Base-by-base conservation (phyloP, 2,113 vertebrate genomes). In the Rhadina sibilatrix region DNA sequence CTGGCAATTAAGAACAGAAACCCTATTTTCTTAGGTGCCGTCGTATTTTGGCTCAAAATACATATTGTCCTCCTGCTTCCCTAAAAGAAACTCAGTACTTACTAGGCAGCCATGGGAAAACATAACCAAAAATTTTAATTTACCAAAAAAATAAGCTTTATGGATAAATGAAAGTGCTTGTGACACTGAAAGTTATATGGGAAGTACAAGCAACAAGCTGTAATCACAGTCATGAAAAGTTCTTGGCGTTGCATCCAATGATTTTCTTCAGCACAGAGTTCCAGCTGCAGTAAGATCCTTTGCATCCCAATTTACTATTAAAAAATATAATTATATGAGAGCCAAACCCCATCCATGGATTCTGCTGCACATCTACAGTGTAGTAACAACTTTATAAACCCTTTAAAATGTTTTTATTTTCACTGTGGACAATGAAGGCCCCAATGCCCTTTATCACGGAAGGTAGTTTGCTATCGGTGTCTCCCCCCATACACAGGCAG, bases 1-100 rank as follows among this genome's bases (percentile, higher is more conserved):
- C 14, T 3, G 8, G 60, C 27, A 92, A 88, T 60, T 91, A 93
- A 80, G 53, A 88, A 83, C 33, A 77, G 44, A 93, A 93, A 87
- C 16, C 3, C 12, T 5, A 4, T 83, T 81, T 90, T 78, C 47
- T 72, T 61, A 38, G 27, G 72, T 88, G 63, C 28, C 15, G 4
- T 6, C 46, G 17, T 18, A 46, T 14, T 66, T 68, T 13, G 33
- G 30, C 35, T 91, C 44, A 50, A 69, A 19, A 54, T 6, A 54
- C 2, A 0, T 10, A 59, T 8, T 30, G 4, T 52, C 5, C 18
- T 38, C 19, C 31, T 40, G 21, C 44, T 81, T 59, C 9, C 33
- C 40, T 52, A 63, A 19, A 54, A n/a, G 49, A 81, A 47, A 50
- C 35, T 38, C 74, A 53, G 25, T 50, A 37, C 28, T 72, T 42